phyloP scores from a whole-genome alignment of 1,140 invertebrate genomes.

The Asobara japonica region DNA sequence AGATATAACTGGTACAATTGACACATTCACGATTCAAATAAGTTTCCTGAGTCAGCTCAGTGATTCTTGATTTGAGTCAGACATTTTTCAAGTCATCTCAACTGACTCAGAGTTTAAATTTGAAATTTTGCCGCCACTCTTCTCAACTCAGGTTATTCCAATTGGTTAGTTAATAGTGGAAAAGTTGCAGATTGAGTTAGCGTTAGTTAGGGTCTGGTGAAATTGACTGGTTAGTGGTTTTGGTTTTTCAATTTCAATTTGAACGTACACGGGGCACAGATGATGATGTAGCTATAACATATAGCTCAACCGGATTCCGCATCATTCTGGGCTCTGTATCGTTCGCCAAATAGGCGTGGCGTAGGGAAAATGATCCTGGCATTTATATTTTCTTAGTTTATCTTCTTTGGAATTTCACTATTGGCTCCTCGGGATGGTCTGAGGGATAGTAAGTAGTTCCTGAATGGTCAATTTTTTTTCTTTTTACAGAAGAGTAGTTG shows the following conservation, averaged over 20 bases:
- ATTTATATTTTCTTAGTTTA: constrained; percentile 24
- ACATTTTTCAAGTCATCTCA: too few species aligned
- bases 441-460: too few species aligned
- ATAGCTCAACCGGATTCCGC: constrained; percentile 24
- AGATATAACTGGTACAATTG: too few species aligned
- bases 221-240: neutral
- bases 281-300: constrained; percentile 9
- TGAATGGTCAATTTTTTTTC: too few species aligned
- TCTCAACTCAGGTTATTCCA: too few species aligned
- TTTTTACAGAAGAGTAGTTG: too few species aligned
- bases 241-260: neutral
- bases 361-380: constrained; percentile 31
- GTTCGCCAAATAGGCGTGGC: constrained; percentile 29
- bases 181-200: neutral
- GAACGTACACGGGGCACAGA: constrained; percentile 17
- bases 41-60: too few species aligned
- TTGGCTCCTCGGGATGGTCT: too few species aligned
- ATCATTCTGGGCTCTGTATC: constrained; percentile 19
- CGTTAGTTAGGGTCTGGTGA: neutral
- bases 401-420: neutral
- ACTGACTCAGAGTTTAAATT: too few species aligned
- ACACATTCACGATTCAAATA: too few species aligned
- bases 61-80: too few species aligned
- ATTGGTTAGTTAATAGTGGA: neutral
- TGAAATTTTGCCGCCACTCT: too few species aligned